phyloP scores from a whole-genome alignment of 1,140 invertebrate species.

The Bombus picipes region DNA sequence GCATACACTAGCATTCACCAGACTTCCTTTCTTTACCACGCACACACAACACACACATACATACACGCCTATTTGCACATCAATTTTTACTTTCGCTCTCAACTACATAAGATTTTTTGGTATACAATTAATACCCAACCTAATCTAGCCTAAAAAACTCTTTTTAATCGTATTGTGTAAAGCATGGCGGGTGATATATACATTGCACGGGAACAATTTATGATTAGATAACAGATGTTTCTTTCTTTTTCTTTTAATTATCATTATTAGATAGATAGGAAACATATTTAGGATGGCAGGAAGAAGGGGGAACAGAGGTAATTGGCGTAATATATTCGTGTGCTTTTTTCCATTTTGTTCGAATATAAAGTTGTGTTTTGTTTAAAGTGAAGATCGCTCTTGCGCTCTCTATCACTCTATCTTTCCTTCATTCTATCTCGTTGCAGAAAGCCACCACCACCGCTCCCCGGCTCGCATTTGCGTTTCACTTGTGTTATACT shows the following conservation, averaged over 20 bases:
- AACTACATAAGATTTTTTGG: conserved; percentile 69
- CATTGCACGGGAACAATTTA: conserved; percentile 69
- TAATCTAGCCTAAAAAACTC: conserved; percentile 70
- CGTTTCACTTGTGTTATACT: conserved; percentile 29
- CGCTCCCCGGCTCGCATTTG: conserved; percentile 65
- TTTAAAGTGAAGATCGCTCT: conserved; percentile 30
- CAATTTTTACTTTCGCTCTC: conserved; percentile 63
- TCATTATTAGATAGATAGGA: conserved; percentile 29
- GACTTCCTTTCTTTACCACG: background rate
- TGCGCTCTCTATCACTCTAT: conserved; percentile 3
- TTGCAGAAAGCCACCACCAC: conserved; percentile 58
- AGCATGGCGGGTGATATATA: conserved; percentile 77
- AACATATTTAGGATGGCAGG: conserved; percentile 20
- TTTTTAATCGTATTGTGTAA: conserved; percentile 70
- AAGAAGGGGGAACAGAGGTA: conserved; percentile 39
- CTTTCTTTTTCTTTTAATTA: conserved; percentile 23
- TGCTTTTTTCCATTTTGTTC: conserved; percentile 36
- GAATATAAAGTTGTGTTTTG: conserved; percentile 18
- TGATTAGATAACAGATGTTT: conserved; percentile 54
- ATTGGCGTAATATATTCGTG: conserved; percentile 42
- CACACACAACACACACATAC: background rate
- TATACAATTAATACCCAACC: conserved; percentile 70
- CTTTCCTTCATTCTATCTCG: conserved; percentile 20
- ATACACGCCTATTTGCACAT: conserved; percentile 41
- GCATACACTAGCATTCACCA: conserved; percentile 17